phyloP scores from a whole-genome alignment of 2,113 vertebrate species.

The Saguinus imperator region DNA sequence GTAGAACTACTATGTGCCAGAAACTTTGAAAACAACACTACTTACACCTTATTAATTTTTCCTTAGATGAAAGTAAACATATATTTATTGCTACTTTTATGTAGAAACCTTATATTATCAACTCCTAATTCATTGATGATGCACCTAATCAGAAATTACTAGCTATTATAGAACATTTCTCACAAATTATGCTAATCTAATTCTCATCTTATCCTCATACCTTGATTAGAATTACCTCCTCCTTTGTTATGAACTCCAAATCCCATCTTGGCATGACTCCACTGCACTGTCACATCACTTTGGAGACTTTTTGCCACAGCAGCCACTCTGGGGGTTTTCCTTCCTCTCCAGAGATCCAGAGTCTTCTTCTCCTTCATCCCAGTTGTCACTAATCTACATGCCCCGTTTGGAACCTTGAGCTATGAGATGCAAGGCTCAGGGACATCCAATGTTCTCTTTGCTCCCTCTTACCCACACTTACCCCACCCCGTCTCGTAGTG shows the following conservation, averaged over 20 bases:
- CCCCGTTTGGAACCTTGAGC: background rate
- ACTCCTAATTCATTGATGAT: slow-evolving; percentile 73
- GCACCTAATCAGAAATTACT: slow-evolving; percentile 66
- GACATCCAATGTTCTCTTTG: background rate
- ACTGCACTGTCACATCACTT: background rate
- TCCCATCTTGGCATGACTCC: background rate
- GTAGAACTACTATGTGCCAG: background rate
- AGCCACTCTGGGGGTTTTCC: background rate
- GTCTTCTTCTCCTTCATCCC: background rate
- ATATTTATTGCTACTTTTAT: slow-evolving; percentile 45
- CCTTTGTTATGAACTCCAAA: slow-evolving; percentile 51
- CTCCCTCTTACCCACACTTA: background rate
- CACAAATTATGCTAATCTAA: slow-evolving; percentile 66
- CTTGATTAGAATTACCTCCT: slow-evolving; percentile 73
- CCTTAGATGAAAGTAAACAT: slow-evolving; percentile 21
- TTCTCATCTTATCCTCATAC: slow-evolving; percentile 54
- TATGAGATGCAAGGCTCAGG: too few relatives aligned
- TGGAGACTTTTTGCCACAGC: background rate
- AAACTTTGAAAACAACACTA: background rate
- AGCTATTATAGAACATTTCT: slow-evolving; percentile 63
- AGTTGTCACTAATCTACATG: background rate
- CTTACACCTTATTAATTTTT: slow-evolving; percentile 6
- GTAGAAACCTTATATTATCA: slow-evolving; percentile 49
- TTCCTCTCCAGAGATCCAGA: background rate
- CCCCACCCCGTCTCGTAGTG: background rate